Evolutionary conservation across 2,888 invertebrate species (phyloP).

Genomic region (Tenthredo livida): DNA sequence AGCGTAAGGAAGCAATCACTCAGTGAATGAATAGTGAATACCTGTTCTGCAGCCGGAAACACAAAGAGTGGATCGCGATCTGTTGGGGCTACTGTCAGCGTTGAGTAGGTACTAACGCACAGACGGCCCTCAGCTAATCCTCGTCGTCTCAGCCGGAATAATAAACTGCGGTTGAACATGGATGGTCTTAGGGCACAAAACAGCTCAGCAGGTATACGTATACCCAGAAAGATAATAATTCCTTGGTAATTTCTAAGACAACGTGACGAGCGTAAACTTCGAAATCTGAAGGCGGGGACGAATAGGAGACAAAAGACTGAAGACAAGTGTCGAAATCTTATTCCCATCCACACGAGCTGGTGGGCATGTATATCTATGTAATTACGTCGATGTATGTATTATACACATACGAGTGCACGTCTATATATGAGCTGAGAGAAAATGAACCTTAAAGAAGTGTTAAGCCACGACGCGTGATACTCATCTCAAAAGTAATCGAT

Average conservation of each 20-base stretch:
- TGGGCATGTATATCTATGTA: neutral
- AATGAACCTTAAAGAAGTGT: conserved; percentile 22
- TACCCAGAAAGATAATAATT: conserved; percentile 27
- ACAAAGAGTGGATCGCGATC: conserved; percentile 47
- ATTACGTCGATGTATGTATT: conserved; percentile 8
- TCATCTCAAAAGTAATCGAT: conserved; percentile 46
- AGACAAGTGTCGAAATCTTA: conserved; percentile 47
- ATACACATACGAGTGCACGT: neutral
- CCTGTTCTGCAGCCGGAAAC: conserved; percentile 45
- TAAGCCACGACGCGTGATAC: conserved; percentile 8
- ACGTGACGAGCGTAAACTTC: conserved; percentile 45
- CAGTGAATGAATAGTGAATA: conserved; percentile 51
- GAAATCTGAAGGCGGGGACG: neutral
- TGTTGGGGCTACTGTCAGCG: conserved; percentile 50
- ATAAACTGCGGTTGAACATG: conserved; percentile 42
- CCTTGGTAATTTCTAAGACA: conserved; percentile 31
- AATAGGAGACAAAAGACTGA: conserved; percentile 24
- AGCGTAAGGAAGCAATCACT: conserved; percentile 45
- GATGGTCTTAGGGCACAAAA: neutral
- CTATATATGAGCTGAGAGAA: neutral
- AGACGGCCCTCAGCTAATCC: conserved; percentile 40
- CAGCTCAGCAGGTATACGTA: neutral
- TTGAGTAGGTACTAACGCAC: conserved; percentile 12
- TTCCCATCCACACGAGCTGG: neutral
- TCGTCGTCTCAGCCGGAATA: conserved; percentile 4